These are phyloP conservation scores for Hexactinellida sp. DNA, from an alignment of 37 sponge, comb jelly and placozoan species.

Conservation along the genomic window DNA sequence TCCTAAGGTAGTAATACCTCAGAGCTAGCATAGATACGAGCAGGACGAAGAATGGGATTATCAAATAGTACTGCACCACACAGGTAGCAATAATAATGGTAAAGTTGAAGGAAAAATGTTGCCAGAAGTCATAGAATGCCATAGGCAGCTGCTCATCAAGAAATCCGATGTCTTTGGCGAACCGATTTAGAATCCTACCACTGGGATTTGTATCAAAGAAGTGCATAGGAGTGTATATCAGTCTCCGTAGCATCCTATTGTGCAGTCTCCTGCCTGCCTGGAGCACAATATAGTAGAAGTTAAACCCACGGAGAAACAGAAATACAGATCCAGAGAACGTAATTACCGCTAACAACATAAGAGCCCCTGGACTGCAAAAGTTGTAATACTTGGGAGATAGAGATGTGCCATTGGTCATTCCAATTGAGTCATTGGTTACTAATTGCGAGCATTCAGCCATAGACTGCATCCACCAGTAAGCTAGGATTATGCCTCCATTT, in stretches of 20 bases:
- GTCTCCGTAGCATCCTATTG: slow-evolving; percentile 28
- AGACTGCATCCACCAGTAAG: slow-evolving; percentile 9
- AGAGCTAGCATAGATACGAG: not conserved
- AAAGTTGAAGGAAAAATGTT: not conserved
- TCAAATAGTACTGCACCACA: not conserved
- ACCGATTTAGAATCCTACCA: slow-evolving; percentile 34
- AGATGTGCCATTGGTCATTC: not conserved
- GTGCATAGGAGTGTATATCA: slow-evolving; percentile 25
- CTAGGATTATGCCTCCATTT: not conserved
- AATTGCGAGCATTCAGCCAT: not conserved
- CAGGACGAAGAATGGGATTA: slow-evolving; percentile 18
- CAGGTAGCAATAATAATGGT: slow-evolving; percentile 15
- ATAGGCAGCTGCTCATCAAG: slow-evolving; percentile 28
- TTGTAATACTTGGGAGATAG: not conserved
- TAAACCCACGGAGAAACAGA: not conserved
- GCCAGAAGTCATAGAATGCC: slow-evolving; percentile 13
- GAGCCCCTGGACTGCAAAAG: not conserved
- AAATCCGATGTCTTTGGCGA: slow-evolving; percentile 33
- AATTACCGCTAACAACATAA: not conserved
- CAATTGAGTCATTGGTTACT: not conserved
- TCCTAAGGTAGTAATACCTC: slow-evolving; percentile 26
- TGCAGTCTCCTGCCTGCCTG: slow-evolving; percentile 17
- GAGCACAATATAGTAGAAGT: not conserved
- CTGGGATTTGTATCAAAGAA: slow-evolving; percentile 41
- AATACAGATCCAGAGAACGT: not conserved